These are phyloP conservation scores for Eupelmus urozonus DNA, from an alignment of 2,888 invertebrate species.

Conservation along the genomic window DNA sequence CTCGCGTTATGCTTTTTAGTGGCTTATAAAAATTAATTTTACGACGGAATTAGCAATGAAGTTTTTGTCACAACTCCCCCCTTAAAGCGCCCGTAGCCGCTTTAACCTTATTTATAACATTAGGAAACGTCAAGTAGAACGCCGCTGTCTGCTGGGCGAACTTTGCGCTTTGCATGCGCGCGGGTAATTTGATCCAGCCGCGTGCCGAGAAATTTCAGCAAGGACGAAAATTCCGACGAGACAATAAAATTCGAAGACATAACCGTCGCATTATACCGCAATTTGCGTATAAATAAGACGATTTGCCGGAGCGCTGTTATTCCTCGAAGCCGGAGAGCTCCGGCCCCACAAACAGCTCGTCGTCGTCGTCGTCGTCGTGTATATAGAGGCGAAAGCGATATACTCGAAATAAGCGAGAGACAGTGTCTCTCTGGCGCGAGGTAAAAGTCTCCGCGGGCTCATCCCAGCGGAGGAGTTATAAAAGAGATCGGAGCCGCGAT, in stretches of 20 bases:
- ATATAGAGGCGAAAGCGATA: not conserved
- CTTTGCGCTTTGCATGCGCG: constrained; percentile 13
- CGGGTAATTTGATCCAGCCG: not conserved
- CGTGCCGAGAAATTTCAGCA: not conserved
- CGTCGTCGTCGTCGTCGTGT: no score
- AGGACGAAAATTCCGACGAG: constrained; percentile 9
- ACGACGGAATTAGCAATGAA: not conserved
- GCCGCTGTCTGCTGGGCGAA: not conserved
- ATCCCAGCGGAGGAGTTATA: constrained; percentile 30
- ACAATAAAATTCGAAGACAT: constrained; percentile 14
- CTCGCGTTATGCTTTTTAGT: not conserved
- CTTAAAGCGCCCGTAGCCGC: not conserved
- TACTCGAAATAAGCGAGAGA: not conserved
- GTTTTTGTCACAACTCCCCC: not conserved
- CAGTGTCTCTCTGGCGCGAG: constrained; percentile 34
- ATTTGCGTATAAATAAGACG: constrained; percentile 29
- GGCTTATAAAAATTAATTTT: constrained; percentile 23
- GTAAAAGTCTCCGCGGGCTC: constrained; percentile 30
- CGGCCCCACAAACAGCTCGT: no score
- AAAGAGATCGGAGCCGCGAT: constrained; percentile 40
- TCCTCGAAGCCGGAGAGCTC: not conserved
- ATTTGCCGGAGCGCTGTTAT: not conserved
- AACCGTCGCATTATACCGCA: not conserved
- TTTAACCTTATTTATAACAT: constrained; percentile 20
- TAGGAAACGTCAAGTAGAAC: constrained; percentile 4